Percentiles rank a stretch among this genome's conserved stretches.
phyloP scores from a whole-genome alignment of 1,140 invertebrate species.

The Delia radicum region DNA sequence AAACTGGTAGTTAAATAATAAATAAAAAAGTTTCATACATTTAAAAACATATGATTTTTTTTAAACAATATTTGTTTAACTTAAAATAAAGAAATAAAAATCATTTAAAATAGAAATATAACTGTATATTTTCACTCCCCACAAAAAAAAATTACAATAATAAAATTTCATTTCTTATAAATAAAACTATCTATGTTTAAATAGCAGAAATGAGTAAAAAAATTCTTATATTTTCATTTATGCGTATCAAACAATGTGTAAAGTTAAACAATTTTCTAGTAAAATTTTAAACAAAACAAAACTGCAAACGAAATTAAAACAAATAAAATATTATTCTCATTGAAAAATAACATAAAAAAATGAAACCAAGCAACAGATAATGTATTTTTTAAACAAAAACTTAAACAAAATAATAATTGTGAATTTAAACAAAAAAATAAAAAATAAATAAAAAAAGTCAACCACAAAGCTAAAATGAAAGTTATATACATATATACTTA shows the following conservation, averaged over 20 bases:
- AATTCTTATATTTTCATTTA: too few relatives aligned
- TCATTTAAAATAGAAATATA: neutral
- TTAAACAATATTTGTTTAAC: neutral
- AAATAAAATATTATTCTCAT: neutral
- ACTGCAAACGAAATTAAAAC: neutral
- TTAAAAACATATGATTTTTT: neutral
- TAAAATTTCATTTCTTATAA: neutral
- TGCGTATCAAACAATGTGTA: neutral
- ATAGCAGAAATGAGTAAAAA: neutral
- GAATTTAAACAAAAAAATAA: neutral
- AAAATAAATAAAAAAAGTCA: neutral
- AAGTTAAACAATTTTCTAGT: neutral
- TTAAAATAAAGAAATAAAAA: slow-evolving; percentile 2
- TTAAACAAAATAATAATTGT: neutral
- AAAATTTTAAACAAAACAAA: neutral
- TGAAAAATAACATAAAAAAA: neutral
- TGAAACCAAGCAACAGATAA: neutral
- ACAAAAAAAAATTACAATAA: neutral
- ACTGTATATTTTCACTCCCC: slow-evolving; percentile 12
- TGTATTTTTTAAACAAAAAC: neutral
- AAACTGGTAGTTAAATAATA: neutral
- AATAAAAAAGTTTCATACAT: neutral
- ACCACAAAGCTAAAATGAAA: neutral
- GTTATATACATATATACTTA: neutral
- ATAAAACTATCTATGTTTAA: neutral